Base-by-base conservation (phyloP, 1,140 invertebrate species). In the Holotrichia oblita region DNA sequence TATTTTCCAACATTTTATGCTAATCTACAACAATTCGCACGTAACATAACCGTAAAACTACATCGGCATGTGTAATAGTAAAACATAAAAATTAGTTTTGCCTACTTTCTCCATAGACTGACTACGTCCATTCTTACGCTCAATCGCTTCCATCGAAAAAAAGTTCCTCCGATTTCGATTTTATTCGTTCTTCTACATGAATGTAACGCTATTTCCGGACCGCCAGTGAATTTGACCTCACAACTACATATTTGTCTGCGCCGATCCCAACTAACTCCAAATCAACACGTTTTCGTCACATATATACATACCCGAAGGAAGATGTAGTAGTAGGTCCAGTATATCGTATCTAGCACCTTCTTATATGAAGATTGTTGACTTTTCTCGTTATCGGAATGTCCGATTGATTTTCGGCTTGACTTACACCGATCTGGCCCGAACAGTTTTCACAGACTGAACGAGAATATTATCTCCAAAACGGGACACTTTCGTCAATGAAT, bases 321-420 rank as follows among this genome's bases (percentile, higher is more conserved):
- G 42, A 34, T 44, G 42, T 44, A 34, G 48, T 55, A 7, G 48
- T 55, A 14, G 48, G 14, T 55, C 48, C 48, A 55, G n/a, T 55
- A 14, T 17, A 17, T 14, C 12, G n/a, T 55, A 17, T 55, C 14
- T 17, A 7, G 1, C 14, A 14, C n/a, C 48, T n/a, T 17, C 27
- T 34, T 17, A 55, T 55, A 6, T n/a, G 48, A 55, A 17, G 17
- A 55, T 17, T 55, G 48, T 55, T 55, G 48, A 55, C 48, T 55
- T 55, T 55, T 55, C 48, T 55, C 48, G 48, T 55, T 55, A 55
- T 55, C 48, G 48, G 17, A 55, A 17, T 17, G 48, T 55, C 48
- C 6, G 17, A 55, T 17, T 17, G 48, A 55, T 55, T 55, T 55
- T 55, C 48, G 48, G 48, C 48, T 55, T 55, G 48, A 17, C 14